phyloP scores from a whole-genome alignment of 2,888 invertebrate genomes.

The Oasisia sp. region DNA sequence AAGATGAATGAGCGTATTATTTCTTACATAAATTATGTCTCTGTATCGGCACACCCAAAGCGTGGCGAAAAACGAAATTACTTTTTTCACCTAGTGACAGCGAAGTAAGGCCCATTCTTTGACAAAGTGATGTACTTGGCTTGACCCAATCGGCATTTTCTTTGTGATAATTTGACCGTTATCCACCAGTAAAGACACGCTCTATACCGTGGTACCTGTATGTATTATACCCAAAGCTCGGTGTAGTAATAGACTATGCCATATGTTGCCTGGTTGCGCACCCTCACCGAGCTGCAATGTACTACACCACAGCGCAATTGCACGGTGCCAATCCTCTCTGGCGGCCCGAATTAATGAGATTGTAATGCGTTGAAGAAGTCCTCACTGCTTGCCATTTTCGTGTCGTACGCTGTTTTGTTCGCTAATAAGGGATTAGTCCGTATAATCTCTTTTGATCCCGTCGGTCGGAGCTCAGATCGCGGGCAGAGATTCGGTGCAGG shows the following conservation, averaged over 20 bases:
- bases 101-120: neutral
- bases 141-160: neutral
- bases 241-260: neutral
- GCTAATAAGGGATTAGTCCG: neutral
- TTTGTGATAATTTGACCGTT: neutral
- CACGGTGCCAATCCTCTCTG: neutral
- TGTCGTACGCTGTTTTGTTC: neutral
- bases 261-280: neutral
- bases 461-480: neutral
- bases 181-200: neutral
- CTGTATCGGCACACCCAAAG: neutral
- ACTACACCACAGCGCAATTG: neutral
- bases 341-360: neutral
- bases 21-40: too few species aligned
- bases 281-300: neutral
- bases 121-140: neutral
- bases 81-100: neutral
- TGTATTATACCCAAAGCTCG: neutral
- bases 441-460: neutral
- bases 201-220: neutral
- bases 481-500: neutral
- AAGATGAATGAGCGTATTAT: neutral
- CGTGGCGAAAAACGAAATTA: neutral
- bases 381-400: neutral
- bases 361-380: constrained; percentile 5